Base-by-base conservation (phyloP, 2,888 invertebrate species). In the Sylvicola cinctus region DNA sequence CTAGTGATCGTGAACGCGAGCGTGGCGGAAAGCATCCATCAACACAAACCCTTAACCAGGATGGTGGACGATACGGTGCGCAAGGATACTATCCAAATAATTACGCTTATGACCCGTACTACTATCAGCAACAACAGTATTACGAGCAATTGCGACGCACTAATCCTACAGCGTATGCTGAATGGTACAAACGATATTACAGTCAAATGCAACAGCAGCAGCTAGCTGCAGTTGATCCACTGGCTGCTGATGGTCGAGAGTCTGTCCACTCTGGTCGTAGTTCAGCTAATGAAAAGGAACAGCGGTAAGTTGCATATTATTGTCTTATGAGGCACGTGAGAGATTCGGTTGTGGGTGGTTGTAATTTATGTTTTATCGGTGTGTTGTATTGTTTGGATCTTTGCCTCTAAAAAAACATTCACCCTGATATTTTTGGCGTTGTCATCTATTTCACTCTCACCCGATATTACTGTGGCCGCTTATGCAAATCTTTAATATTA, bases 261-360 rank as follows among this genome's bases (percentile, higher is more conserved):
- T 78, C 78, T 45, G 77, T 79, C 35, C 81, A 81, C 61, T 83
- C 83, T 13, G 84, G 83, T 31, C 69, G 80, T 44, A 81, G 81
- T 58, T 81, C 81, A 39, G 70, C 76, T 43, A 74, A 76, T 52
- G 78, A 75, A 29, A 70, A 65, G 46, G 63, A 68, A 4, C 20
- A 20, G 44, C 66, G 73, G 61, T 70, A 60, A 53, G 62, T 63
- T 49, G 11, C 17, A n/a, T n/a, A n/a, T n/a, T n/a, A n/a, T n/a
- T n/a, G 61, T 41, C 44, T 36, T 14, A 12, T 12, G 16, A 11
- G 17, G 8, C 6, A 8, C 32, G 16, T 3, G 4, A 32, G 11
- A 20, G 11, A 17, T 12, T 17, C 8, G 20, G 20, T 20, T 20
- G 8, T 20, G 20, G 16, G 16, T 31, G 34, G 25, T 38, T 38